phyloP scores from a whole-genome alignment of 2,113 vertebrate species.

The Struthio camelus region DNA sequence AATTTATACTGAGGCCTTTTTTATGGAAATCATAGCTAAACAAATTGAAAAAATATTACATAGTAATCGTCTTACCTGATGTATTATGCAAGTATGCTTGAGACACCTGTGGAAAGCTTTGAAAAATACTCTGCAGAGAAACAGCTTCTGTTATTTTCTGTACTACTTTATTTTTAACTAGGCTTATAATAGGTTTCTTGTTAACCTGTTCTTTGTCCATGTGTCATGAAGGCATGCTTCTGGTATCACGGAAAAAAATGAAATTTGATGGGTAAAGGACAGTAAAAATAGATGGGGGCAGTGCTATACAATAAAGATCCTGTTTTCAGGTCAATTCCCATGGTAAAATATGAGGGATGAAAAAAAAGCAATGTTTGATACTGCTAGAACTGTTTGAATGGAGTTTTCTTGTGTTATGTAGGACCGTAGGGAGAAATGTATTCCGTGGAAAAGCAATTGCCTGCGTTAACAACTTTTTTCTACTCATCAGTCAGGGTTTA shows the following conservation, averaged over 20 bases:
- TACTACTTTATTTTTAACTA: background rate
- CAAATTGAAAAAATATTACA: background rate
- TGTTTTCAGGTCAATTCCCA: background rate
- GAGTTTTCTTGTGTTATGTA: background rate
- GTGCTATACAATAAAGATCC: background rate
- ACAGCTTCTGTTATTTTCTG: background rate
- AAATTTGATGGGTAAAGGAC: background rate
- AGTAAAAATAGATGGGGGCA: background rate
- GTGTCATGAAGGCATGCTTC: background rate
- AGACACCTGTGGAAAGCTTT: background rate
- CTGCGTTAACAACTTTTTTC: background rate
- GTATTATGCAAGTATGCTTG: background rate
- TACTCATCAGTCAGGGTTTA: background rate
- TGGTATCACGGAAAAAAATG: too few relatives aligned
- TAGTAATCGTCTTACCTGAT: background rate
- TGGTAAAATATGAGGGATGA: background rate
- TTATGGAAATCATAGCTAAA: background rate
- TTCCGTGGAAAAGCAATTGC: background rate
- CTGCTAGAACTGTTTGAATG: background rate
- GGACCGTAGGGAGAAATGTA: background rate
- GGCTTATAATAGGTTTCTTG: background rate
- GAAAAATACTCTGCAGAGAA: background rate
- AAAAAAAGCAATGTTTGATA: background rate
- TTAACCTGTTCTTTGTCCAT: background rate
- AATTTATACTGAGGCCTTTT: background rate